Evolutionary conservation across 2,888 invertebrate species (phyloP).

Genomic region (Tricholauxania praeusta): DNA sequence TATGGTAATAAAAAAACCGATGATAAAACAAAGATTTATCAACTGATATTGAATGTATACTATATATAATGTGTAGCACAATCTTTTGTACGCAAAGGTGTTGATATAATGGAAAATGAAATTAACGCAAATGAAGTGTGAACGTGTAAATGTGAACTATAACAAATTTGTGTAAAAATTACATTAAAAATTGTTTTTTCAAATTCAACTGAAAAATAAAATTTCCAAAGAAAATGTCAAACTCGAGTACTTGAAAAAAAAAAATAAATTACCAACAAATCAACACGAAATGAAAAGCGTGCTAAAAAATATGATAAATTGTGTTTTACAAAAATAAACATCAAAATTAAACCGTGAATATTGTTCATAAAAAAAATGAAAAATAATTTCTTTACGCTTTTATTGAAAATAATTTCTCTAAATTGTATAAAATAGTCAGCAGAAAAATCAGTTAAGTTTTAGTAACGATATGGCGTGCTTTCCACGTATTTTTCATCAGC

Average conservation of each 20-base stretch:
- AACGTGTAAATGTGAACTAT: too few relatives aligned
- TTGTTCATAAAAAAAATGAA: neutral
- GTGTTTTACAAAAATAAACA: neutral
- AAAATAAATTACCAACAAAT: neutral
- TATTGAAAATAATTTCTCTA: neutral
- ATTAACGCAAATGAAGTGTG: too few relatives aligned
- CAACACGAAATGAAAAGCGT: neutral
- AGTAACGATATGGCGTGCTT: conserved; percentile 58
- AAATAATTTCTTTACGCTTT: neutral
- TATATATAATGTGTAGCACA: too few relatives aligned
- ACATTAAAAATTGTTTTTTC: too few relatives aligned
- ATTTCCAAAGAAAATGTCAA: too few relatives aligned
- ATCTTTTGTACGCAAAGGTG: too few relatives aligned
- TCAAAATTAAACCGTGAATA: neutral
- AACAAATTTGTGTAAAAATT: too few relatives aligned
- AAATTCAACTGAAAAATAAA: too few relatives aligned
- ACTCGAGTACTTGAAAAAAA: neutral
- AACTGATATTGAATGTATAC: too few relatives aligned
- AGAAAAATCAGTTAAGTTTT: neutral
- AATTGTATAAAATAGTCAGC: neutral
- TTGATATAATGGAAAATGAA: too few relatives aligned
- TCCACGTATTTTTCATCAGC: conserved; percentile 57
- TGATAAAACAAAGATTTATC: too few relatives aligned
- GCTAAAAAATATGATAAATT: neutral
- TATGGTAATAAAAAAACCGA: too few relatives aligned